phyloP scores from a whole-genome alignment of 2,888 invertebrate species.

The Cephalotes varians region DNA sequence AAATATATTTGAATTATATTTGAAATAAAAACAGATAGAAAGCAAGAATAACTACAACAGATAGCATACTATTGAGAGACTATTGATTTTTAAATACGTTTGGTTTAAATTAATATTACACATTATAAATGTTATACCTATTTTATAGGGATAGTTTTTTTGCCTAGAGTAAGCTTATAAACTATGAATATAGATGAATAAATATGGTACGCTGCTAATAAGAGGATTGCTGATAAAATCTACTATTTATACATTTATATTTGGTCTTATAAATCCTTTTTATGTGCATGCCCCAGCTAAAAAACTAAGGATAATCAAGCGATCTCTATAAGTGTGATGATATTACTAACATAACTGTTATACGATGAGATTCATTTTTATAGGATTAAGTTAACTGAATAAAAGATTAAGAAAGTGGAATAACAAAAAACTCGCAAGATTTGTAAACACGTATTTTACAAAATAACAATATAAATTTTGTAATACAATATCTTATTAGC shows the following conservation, averaged over 20 bases:
- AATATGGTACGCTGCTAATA: neutral
- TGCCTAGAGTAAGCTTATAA: neutral
- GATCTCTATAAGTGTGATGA: neutral
- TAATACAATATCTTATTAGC: neutral
- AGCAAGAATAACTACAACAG: conserved; percentile 17
- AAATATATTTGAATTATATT: conserved; percentile 11
- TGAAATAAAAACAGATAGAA: neutral
- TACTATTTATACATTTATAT: conserved; percentile 23
- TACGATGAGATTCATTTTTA: neutral
- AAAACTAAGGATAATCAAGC: neutral
- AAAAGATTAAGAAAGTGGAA: conserved; percentile 2
- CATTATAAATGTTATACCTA: neutral
- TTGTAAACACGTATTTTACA: neutral
- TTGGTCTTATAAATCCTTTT: conserved; percentile 6
- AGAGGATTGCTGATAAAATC: neutral
- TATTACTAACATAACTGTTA: neutral
- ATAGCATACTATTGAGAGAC: neutral
- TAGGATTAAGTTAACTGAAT: neutral
- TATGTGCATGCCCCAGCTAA: neutral
- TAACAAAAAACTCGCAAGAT: neutral
- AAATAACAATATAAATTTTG: conserved; percentile 4
- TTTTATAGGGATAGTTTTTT: neutral
- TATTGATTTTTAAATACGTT: conserved; percentile 1
- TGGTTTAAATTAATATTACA: conserved; percentile 12
- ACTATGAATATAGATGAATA: neutral